Percentiles rank a stretch among this genome's conserved stretches.
Evolutionary conservation across 2,888 invertebrate species (phyloP).

Genomic region (Ectemnius continuus): DNA sequence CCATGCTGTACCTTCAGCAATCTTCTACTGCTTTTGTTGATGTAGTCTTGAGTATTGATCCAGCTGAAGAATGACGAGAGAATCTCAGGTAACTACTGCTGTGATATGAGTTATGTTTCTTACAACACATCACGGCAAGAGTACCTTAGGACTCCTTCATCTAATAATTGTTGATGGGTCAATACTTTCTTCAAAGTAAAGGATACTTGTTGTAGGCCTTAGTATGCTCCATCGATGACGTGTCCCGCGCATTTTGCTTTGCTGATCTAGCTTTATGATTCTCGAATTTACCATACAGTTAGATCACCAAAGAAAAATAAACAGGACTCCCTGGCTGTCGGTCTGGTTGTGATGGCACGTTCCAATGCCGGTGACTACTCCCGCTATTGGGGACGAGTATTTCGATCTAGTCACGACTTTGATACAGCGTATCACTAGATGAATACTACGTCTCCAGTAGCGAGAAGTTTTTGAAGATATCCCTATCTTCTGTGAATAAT

Average conservation of each 20-base stretch:
- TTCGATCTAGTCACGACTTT: constrained; percentile 78
- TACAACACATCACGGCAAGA: constrained; percentile 73
- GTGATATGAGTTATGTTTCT: constrained; percentile 73
- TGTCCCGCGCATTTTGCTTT: constrained; percentile 70
- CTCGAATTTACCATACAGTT: constrained; percentile 78
- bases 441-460: constrained; percentile 69
- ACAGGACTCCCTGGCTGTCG: constrained; percentile 52
- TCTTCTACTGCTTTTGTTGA: not conserved
- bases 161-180: constrained; percentile 47
- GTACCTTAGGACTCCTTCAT: constrained; percentile 71
- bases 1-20: constrained; percentile 64
- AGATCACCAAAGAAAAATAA: constrained; percentile 81
- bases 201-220: not conserved
- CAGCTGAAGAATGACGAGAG: constrained; percentile 49
- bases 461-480: constrained; percentile 38
- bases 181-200: not conserved
- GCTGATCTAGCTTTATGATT: constrained; percentile 78
- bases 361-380: constrained; percentile 35
- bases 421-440: constrained; percentile 71
- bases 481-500: not conserved
- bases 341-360: no score
- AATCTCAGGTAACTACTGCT: constrained; percentile 76
- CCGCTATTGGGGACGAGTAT: constrained; percentile 74
- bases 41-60: constrained; percentile 20
- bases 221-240: constrained; percentile 45